Evolutionary conservation across 2,888 invertebrate species (phyloP).

Genomic region (Zhuqinia jingwanae): DNA sequence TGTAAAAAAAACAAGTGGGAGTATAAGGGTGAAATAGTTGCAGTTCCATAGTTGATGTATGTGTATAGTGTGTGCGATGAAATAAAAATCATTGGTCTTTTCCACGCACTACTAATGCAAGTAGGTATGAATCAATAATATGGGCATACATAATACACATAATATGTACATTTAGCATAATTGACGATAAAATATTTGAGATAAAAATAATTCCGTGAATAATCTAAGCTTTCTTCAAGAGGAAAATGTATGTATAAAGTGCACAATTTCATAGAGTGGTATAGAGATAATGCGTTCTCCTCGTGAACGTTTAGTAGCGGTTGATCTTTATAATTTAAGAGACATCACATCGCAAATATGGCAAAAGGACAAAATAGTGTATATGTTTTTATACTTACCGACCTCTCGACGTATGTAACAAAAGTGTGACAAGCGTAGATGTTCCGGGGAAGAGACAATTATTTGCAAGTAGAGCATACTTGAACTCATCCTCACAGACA

Average conservation of each 20-base stretch:
- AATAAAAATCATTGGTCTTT: conserved; percentile 48
- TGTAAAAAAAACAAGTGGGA: not conserved
- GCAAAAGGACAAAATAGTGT: not conserved
- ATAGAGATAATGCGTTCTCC: too few relatives aligned
- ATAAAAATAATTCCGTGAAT: too few relatives aligned
- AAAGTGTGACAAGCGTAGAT: conserved; percentile 96
- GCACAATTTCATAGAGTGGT: too few relatives aligned
- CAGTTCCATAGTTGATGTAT: not conserved
- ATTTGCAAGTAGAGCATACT: conserved; percentile 98
- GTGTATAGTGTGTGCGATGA: conserved; percentile 34
- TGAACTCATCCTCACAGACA: conserved; percentile 99
- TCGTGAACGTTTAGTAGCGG: not conserved
- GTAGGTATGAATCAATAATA: not conserved
- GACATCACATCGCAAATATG: conserved; percentile 7
- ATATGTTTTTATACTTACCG: conserved; percentile 88
- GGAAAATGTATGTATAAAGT: too few relatives aligned
- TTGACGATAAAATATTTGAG: not conserved
- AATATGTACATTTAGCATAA: not conserved
- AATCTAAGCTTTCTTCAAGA: too few relatives aligned
- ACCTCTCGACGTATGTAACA: conserved; percentile 98
- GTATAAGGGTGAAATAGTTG: not conserved
- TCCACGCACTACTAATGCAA: conserved; percentile 1
- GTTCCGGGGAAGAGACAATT: conserved; percentile 99
- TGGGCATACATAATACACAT: not conserved
- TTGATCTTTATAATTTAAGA: conserved; percentile 46